A percentile compares a stretch with the other conserved stretches of the same genome.
phyloP scores from a whole-genome alignment of 2,797 vertebrate species.

The Phataginus tetradactyla region DNA sequence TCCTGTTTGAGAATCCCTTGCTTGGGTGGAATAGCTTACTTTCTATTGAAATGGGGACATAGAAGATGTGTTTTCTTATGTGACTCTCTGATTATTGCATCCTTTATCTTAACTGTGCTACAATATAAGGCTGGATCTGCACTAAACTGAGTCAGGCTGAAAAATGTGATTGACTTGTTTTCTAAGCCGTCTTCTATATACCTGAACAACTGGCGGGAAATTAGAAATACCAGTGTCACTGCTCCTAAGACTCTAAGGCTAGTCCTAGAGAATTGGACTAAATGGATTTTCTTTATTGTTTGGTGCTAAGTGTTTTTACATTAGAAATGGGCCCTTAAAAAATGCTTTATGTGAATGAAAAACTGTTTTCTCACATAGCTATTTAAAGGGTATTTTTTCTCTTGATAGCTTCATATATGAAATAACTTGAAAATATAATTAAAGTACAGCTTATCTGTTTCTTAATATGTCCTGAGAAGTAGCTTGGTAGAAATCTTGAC shows the following conservation, averaged over 20 bases:
- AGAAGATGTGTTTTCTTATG: neutral
- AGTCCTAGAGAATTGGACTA: neutral
- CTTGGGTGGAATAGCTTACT: neutral
- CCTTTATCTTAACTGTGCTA: neutral
- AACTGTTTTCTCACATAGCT: neutral
- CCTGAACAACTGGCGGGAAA: neutral
- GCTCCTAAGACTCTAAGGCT: neutral
- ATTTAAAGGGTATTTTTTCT: constrained; percentile 15
- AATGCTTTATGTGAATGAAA: constrained; percentile 21
- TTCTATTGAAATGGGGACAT: neutral
- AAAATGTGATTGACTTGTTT: neutral
- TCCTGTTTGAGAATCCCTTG: neutral
- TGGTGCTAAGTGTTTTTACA: neutral
- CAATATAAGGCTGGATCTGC: neutral
- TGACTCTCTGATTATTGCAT: neutral
- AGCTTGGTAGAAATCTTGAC: neutral
- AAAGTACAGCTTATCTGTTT: neutral
- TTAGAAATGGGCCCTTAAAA: neutral
- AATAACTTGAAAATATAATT: constrained; percentile 36
- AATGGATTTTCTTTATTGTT: neutral
- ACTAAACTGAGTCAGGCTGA: neutral
- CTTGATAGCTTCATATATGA: neutral
- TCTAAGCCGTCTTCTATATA: neutral
- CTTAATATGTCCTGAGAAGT: constrained; percentile 10
- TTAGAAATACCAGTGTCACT: neutral